Base-by-base conservation (phyloP, 2,888 invertebrate genomes). In the Tenthredo scrophulariae region DNA sequence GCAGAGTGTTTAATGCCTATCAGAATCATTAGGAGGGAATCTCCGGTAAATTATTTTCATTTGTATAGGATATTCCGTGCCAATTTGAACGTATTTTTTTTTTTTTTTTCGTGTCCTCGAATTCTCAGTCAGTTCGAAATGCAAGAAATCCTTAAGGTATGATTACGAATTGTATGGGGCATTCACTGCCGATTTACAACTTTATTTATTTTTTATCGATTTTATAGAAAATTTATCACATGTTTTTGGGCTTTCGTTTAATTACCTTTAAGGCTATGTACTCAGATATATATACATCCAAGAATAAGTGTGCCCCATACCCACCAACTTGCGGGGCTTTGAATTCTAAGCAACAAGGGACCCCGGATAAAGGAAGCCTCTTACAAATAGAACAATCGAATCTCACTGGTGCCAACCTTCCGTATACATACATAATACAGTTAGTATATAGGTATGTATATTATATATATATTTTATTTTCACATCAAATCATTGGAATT, bases 341-440 rank as follows among this genome's bases (percentile, higher is more conserved):
- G 70, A 70, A 70, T 70, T 70, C 29, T 70, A 70, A 70, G 70
- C 37, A 70, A 70, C 70, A 70, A 70, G 70, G 70, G 37, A 29
- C n/a, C 37, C 7, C 37, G 70, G 15, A 70, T 70, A 70, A 70
- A 70, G 70, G 70, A 70, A 70, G 37, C 70, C 37, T 70, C 70
- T 70, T 70, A 70, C 37, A 70, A 70, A 70, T 70, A 70, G 70
- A 70, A 70, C 70, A 70, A 70, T 70, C 70, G 70, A 70, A 70
- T 29, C 18, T 70, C 70, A 70, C 37, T 37, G 9, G 5, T 37
- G 37, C 70, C 37, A 37, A 37, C 62, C 62, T 26, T 62, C 22
- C 10, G 13, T 62, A 62, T 26, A 26, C 22, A 18, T 7, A 22
- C n/a, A 22, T n/a, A 18, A 18, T 18, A 50, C 18, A 18, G 13